Percentiles rank a stretch among this genome's conserved stretches.
phyloP scores from a whole-genome alignment of 2,888 invertebrate species.

The Ommatoiulus sabulosus region DNA sequence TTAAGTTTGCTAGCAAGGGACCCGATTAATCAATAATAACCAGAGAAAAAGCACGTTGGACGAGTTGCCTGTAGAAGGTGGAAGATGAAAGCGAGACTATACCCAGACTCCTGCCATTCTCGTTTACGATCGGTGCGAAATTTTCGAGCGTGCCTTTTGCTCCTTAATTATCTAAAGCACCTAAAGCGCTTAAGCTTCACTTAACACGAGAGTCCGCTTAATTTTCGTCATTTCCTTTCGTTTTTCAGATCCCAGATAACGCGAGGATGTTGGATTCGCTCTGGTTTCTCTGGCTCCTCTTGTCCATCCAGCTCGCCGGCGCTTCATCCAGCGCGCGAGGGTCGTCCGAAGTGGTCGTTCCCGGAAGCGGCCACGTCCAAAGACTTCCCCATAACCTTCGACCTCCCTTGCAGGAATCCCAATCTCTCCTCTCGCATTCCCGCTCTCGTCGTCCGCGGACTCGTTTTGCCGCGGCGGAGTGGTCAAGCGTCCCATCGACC shows the following conservation, averaged over 20 bases:
- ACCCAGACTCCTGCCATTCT: background rate
- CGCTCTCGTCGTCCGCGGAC: background rate
- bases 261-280: background rate
- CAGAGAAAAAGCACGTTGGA: background rate
- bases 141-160: background rate
- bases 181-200: constrained; percentile 17
- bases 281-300: background rate
- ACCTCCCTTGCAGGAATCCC: constrained; percentile 54
- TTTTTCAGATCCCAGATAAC: background rate
- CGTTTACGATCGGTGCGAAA: background rate
- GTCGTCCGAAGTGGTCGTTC: constrained; percentile 52
- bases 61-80: background rate
- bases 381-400: constrained; percentile 52
- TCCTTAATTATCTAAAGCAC: background rate
- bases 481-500: constrained; percentile 25
- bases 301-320: background rate
- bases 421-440: constrained; percentile 17
- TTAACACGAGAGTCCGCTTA: background rate
- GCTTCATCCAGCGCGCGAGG: background rate
- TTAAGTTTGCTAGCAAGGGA: background rate
- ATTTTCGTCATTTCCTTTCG: background rate
- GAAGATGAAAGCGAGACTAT: background rate
- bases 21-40: constrained; percentile 31
- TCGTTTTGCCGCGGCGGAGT: background rate
- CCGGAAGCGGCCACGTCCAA: constrained; percentile 53